A percentile compares a stretch with the other conserved stretches of the same genome.
These are phyloP conservation scores for Eurytoma adleriae DNA, from an alignment of 2,888 invertebrate genomes.

Conservation along the genomic window DNA sequence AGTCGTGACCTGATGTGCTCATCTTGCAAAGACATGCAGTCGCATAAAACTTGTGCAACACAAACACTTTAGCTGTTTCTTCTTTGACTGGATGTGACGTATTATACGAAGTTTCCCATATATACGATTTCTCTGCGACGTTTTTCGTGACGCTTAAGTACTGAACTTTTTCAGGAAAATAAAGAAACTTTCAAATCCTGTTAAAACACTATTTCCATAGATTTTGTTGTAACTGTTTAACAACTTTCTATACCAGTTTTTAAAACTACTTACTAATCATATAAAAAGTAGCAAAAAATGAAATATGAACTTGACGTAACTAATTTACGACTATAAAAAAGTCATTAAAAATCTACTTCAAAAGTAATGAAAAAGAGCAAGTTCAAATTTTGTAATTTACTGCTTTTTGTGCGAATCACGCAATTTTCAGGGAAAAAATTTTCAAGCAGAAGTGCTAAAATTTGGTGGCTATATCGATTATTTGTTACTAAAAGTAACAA, in stretches of 20 bases:
- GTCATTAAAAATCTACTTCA: too few relatives aligned
- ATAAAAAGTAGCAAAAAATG: conserved; percentile 15
- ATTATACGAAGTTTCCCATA: conserved; percentile 33
- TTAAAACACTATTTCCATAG: background rate
- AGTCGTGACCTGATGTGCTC: conserved; percentile 2
- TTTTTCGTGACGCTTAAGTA: conserved; percentile 24
- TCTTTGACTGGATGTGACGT: conserved; percentile 46
- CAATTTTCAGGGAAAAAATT: conserved; percentile 24
- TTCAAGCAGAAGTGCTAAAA: conserved; percentile 2
- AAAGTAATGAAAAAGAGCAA: background rate
- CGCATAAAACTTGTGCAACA: conserved; percentile 18
- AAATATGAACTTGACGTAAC: conserved; percentile 24
- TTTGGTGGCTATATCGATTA: conserved; percentile 11
- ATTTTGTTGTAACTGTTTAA: conserved; percentile 32
- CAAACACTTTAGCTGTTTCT: conserved; percentile 18
- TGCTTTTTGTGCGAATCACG: background rate
- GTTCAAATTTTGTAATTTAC: conserved; percentile 45
- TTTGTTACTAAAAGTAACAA: background rate
- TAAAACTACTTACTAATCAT: conserved; percentile 18
- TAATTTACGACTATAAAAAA: too few relatives aligned
- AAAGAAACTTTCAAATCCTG: background rate
- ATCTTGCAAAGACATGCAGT: background rate
- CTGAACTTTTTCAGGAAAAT: conserved; percentile 21
- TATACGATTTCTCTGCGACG: conserved; percentile 31
- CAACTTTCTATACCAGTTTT: conserved; percentile 27